phyloP scores from a whole-genome alignment of 2,797 vertebrate genomes.

The Tragopan temminckii region DNA sequence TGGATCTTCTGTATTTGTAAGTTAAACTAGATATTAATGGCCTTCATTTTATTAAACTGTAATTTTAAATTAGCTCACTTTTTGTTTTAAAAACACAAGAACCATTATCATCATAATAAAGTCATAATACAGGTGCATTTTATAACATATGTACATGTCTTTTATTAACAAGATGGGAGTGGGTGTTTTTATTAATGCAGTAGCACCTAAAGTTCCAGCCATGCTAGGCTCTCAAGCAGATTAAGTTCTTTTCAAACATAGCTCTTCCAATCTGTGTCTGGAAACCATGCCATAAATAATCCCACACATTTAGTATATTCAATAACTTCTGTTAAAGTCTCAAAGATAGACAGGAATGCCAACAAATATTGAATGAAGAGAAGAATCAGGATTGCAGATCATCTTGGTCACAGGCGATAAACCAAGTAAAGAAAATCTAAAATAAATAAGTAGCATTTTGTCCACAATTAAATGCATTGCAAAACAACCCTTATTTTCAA shows the following conservation, averaged over 20 bases:
- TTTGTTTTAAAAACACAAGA: background rate
- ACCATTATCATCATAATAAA: background rate
- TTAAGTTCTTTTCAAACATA: constrained; percentile 30
- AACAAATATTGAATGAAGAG: background rate
- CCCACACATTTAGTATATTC: constrained; percentile 40
- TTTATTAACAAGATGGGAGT: background rate
- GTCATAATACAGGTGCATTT: background rate
- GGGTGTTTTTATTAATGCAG: constrained; percentile 32
- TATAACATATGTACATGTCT: background rate
- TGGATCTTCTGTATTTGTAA: constrained; percentile 50
- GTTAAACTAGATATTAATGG: background rate
- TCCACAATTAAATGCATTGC: background rate
- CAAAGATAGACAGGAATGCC: background rate
- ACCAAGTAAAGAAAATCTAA: background rate
- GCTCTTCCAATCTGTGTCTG: constrained; percentile 51
- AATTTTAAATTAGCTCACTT: background rate
- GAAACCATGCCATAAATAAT: constrained; percentile 57
- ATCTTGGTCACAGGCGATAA: background rate
- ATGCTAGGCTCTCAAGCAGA: constrained; percentile 19
- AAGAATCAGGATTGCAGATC: background rate
- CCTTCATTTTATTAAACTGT: background rate
- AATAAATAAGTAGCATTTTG: background rate
- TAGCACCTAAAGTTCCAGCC: constrained; percentile 1
- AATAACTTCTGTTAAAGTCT: constrained; percentile 42
- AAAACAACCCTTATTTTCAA: background rate